Evolutionary conservation across 1,140 invertebrate genomes (phyloP), one percentile per base, ranked within the genome.

Genomic region (Caerostris darwini): DNA sequence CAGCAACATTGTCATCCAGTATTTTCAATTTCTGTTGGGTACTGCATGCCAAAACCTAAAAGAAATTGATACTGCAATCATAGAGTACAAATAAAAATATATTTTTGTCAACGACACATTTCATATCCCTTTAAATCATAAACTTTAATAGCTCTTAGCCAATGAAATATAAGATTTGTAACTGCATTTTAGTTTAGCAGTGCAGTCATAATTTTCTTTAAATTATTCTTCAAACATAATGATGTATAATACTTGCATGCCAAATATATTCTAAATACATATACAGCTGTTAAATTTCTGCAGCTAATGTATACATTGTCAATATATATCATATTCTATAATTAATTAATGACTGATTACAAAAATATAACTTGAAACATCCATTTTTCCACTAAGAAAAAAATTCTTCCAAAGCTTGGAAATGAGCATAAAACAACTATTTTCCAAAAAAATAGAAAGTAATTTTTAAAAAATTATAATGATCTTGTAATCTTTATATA

Each of bases 31-130:
- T 50, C n/a, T 57, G 54, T 4, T 69, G n/a, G 14, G 90, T 85
- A 56, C 59, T 85, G 7, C 3, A 54, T 34, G 90, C 90, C 67
- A 92, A 64, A n/a, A 92, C 82, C 90, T 92, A 67, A 17, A 61
- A 19, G 59, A n/a, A n/a, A n/a, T n/a, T n/a, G n/a, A n/a, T n/a
- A n/a, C n/a, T n/a, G n/a, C n/a, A n/a, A n/a, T n/a, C n/a, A n/a
- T n/a, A n/a, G n/a, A 34, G 34, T 34, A 81, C 17, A 53, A 53
- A 53, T 34, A 64, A 19, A 61, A 88, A 34, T 12, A 5, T 3
- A 6, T 61, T 1, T 7, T 82, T 12, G n/a, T n/a, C 34, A 5
- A 14, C 10, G 7, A 50, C 8, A 56, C 2, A 67, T 5, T 64
- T 64, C 12, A 34, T 61, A 12, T 61, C 17, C n/a, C n/a, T 17